Conservation (phyloP, 2,888 invertebrate species). For the Nezara viridula region DNA sequence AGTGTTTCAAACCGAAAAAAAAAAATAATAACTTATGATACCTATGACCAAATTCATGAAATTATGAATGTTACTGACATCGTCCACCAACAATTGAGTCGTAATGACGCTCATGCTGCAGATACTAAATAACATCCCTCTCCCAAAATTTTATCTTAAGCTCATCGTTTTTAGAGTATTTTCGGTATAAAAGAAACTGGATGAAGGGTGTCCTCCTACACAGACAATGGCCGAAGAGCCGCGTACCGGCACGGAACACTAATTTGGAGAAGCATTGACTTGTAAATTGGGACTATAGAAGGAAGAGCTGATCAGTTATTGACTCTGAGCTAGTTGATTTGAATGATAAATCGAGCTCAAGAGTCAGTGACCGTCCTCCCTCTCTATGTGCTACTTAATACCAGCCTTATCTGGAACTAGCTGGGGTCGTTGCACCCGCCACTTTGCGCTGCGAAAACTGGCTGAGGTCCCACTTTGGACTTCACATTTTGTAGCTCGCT, state of each 20-base stretch:
- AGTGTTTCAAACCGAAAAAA: no score
- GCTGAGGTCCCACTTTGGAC: neutral
- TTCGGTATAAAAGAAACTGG: neutral
- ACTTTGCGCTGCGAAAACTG: neutral
- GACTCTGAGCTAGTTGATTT: neutral
- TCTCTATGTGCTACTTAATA: constrained; percentile 37
- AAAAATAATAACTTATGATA: no score
- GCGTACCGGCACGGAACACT: neutral
- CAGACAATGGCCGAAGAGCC: neutral
- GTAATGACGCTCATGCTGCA: no score
- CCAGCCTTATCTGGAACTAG: constrained; percentile 29
- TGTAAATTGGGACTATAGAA: constrained; percentile 2
- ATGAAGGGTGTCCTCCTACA: neutral
- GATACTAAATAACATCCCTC: no score
- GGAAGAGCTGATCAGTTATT: constrained; percentile 19
- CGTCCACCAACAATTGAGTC: no score
- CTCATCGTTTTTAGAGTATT: neutral
- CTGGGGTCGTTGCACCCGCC: neutral
- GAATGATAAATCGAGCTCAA: neutral
- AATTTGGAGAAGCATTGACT: constrained; percentile 48
- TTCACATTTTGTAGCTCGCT: neutral
- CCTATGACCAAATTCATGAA: no score
- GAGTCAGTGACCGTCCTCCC: constrained; percentile 3
- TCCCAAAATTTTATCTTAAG: no score
- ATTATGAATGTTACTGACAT: no score